Percentiles rank a stretch among this genome's conserved stretches.
Conservation (phyloP, 2,797 vertebrate genomes). For the Tamandua tetradactyla region DNA sequence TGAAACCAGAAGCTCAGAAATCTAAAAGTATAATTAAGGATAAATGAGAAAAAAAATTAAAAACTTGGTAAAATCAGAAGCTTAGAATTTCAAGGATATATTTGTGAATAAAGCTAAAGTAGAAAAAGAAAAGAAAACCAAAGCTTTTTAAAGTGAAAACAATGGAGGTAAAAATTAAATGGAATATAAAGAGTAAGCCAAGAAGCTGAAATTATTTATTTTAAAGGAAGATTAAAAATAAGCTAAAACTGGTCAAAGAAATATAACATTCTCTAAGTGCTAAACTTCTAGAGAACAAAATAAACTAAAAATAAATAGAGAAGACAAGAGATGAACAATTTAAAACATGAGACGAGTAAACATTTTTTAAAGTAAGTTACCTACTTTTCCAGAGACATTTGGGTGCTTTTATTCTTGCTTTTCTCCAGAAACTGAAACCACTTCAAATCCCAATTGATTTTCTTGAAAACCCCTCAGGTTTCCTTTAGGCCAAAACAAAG, state of each 20-base stretch:
- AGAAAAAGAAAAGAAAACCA: not conserved
- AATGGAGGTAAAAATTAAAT: not conserved
- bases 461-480: too few species aligned
- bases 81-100: not conserved
- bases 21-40: not conserved
- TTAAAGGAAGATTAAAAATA: constrained; percentile 36
- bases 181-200: not conserved
- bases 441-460: not conserved
- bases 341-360: constrained; percentile 13
- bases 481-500: not conserved
- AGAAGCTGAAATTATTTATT: not conserved
- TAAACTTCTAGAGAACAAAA: constrained; percentile 7
- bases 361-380: not conserved
- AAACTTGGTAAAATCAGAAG: constrained; percentile 11
- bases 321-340: not conserved
- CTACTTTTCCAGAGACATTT: not conserved
- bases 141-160: constrained; percentile 27
- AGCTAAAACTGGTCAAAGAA: constrained; percentile 5
- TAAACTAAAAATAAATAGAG: constrained; percentile 24
- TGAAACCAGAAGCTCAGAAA: constrained; percentile 18
- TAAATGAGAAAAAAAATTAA: not conserved
- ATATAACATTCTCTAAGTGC: not conserved
- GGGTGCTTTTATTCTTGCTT: not conserved
- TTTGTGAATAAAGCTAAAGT: constrained; percentile 23
- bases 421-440: not conserved